phyloP scores from a whole-genome alignment of 2,113 vertebrate genomes.

The Amia ocellicauda region DNA sequence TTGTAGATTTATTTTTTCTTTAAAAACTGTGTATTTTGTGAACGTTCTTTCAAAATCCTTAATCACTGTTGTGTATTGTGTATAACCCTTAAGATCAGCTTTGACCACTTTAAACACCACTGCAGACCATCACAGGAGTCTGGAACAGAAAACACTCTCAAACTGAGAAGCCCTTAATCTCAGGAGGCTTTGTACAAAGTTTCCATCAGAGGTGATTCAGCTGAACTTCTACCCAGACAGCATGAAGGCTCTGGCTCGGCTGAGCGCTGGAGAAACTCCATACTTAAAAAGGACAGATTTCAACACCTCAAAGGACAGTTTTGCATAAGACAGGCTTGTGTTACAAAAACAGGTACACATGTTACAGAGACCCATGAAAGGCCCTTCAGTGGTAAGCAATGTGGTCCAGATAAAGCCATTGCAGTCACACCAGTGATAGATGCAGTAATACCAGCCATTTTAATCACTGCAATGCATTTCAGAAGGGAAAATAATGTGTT shows the following conservation, averaged over 20 bases:
- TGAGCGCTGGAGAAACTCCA: neutral
- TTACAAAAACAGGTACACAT: too few relatives aligned
- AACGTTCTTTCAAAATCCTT: neutral
- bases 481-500: too few relatives aligned
- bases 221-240: conserved; percentile 9
- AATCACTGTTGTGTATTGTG: neutral
- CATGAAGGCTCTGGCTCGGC: neutral
- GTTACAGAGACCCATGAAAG: too few relatives aligned
- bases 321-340: too few relatives aligned
- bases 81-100: neutral
- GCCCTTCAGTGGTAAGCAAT: too few relatives aligned
- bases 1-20: too few relatives aligned
- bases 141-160: conserved; percentile 7
- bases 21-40: too few relatives aligned
- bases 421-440: too few relatives aligned
- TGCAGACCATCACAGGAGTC: neutral
- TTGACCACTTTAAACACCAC: neutral
- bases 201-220: conserved; percentile 11
- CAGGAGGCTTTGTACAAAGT: neutral
- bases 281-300: neutral
- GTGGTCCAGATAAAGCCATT: too few relatives aligned
- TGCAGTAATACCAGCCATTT: too few relatives aligned
- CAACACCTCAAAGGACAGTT: neutral
- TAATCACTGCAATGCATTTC: too few relatives aligned
- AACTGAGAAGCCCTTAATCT: conserved; percentile 11